phyloP scores from a whole-genome alignment of 2,113 vertebrate genomes.

The Perca schrenkii region DNA sequence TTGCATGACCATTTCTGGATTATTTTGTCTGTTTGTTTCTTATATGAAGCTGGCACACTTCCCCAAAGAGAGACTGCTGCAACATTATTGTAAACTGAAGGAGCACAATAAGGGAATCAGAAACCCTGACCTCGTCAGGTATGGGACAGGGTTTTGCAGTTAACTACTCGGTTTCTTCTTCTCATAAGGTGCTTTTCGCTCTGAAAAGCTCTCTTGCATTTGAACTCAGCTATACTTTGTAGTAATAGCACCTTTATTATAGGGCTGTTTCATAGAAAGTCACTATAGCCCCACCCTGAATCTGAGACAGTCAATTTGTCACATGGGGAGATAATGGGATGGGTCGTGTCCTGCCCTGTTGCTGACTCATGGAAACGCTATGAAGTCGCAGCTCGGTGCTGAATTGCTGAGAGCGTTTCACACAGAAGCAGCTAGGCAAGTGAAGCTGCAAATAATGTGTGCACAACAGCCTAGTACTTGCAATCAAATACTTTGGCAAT shows the following conservation, averaged over 20 bases:
- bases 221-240: neutral
- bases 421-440: conserved; percentile 64
- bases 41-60: conserved; percentile 37
- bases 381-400: conserved; percentile 33
- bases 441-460: conserved; percentile 39
- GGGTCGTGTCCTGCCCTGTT: conserved; percentile 68
- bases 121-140: conserved; percentile 20
- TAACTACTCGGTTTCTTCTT: neutral
- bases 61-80: conserved; percentile 2
- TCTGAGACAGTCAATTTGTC: conserved; percentile 59
- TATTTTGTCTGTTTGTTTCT: conserved; percentile 7
- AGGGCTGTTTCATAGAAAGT: conserved; percentile 32
- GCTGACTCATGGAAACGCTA: conserved; percentile 68
- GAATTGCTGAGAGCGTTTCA: conserved; percentile 31
- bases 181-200: neutral
- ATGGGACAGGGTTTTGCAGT: conserved; percentile 1
- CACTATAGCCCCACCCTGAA: conserved; percentile 48
- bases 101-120: conserved; percentile 22
- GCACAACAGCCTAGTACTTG: conserved; percentile 21
- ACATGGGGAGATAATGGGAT: conserved; percentile 50
- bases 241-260: conserved; percentile 34
- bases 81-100: neutral
- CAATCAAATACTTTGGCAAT: conserved; percentile 43
- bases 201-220: neutral
- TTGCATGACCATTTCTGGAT: neutral